Percentiles rank a stretch among this genome's conserved stretches.
phyloP scores from a whole-genome alignment of 2,113 vertebrate genomes.

The Epinephelus moara region DNA sequence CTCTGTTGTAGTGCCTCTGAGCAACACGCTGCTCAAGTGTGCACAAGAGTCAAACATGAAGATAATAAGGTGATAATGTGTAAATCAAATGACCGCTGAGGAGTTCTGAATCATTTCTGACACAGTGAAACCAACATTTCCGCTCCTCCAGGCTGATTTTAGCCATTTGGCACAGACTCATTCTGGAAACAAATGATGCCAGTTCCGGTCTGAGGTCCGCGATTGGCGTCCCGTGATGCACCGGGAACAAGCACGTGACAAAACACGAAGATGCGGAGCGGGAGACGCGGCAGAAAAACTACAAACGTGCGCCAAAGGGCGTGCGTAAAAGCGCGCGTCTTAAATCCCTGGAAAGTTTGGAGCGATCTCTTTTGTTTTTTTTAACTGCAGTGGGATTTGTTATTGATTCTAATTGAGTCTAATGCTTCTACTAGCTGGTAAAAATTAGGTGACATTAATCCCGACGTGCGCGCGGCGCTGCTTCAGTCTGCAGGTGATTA shows the following conservation, averaged over 20 bases:
- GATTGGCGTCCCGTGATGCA: constrained; percentile 16
- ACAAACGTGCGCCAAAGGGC: not conserved
- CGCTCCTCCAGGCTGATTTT: not conserved
- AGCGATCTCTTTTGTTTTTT: not conserved
- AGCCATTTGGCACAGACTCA: not conserved
- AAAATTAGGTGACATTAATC: not conserved
- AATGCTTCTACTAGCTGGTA: too few relatives aligned
- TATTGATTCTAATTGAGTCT: not conserved
- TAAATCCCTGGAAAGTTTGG: not conserved
- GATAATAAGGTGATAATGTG: not conserved
- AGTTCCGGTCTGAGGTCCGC: not conserved
- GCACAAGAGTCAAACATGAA: not conserved
- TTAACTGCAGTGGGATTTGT: not conserved
- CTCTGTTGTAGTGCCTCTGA: too few relatives aligned
- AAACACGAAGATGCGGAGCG: not conserved
- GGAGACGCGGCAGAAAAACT: not conserved
- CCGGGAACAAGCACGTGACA: not conserved
- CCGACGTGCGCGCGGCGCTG: not conserved
- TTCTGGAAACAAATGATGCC: not conserved
- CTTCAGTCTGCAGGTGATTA: constrained; percentile 62
- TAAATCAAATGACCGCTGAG: not conserved
- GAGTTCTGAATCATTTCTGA: not conserved
- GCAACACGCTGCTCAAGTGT: not conserved
- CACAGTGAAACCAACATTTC: not conserved
- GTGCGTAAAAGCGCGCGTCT: constrained; percentile 40